Evolutionary conservation across 2,113 vertebrate species (phyloP).

Genomic region (Nicator chloris): DNA sequence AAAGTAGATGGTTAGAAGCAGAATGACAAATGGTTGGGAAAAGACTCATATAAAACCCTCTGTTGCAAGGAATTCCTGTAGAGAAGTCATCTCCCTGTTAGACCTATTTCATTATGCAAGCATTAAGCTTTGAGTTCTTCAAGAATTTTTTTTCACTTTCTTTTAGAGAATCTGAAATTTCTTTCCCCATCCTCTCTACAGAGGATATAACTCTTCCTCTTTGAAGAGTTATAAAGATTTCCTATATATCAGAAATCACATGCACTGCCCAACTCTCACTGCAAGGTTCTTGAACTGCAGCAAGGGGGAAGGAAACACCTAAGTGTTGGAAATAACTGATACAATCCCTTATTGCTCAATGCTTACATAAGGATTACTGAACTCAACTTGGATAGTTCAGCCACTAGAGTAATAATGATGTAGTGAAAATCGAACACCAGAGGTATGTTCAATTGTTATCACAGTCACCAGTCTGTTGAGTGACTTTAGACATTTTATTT

Average conservation of each 20-base stretch:
- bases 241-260: neutral
- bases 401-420: neutral
- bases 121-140: neutral
- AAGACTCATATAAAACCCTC: neutral
- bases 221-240: neutral
- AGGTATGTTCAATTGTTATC: neutral
- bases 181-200: neutral
- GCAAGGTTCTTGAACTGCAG: neutral
- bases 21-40: neutral
- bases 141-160: neutral
- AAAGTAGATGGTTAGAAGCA: neutral
- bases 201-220: neutral
- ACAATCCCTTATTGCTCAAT: neutral
- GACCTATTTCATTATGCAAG: neutral
- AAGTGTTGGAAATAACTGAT: neutral
- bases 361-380: neutral
- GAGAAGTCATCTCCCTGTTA: neutral
- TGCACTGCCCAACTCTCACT: neutral
- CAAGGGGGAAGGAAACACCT: neutral
- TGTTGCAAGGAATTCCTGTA: neutral
- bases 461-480: neutral
- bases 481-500: neutral
- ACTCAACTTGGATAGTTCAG: neutral
- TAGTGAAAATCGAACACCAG: neutral
- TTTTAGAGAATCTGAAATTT: neutral